A percentile compares a stretch with the other conserved stretches of the same genome.
Evolutionary conservation across 2,113 vertebrate species (phyloP).

Genomic region (Procapra przewalskii): DNA sequence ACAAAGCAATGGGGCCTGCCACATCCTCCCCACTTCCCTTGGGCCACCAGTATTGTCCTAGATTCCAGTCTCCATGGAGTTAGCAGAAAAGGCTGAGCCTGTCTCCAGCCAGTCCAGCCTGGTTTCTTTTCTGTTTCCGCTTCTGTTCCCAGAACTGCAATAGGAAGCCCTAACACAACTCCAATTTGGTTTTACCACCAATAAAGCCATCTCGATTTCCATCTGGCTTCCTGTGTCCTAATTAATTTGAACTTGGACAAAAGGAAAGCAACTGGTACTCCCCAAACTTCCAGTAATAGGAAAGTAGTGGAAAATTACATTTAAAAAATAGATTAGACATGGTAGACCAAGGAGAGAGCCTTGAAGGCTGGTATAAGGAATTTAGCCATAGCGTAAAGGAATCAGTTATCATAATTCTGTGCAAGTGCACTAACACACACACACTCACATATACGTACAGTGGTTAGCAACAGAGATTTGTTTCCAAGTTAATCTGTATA

Average conservation of each 20-base stretch:
- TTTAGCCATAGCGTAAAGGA: neutral
- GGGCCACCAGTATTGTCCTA: neutral
- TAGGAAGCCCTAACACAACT: neutral
- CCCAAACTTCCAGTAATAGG: neutral
- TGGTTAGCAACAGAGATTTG: neutral
- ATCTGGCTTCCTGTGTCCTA: neutral
- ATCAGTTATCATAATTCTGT: neutral
- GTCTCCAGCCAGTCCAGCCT: neutral
- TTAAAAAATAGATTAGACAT: slow-evolving; percentile 26
- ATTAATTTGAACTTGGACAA: neutral
- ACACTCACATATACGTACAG: neutral
- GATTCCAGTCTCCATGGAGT: neutral
- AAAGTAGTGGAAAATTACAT: neutral
- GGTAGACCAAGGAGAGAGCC: neutral
- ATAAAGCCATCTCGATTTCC: neutral
- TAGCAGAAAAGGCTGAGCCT: neutral
- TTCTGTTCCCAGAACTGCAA: neutral
- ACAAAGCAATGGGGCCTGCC: neutral
- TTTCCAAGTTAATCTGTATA: slow-evolving; percentile 34
- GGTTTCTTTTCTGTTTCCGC: neutral
- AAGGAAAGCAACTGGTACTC: neutral
- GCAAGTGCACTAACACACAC: neutral
- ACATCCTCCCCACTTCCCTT: neutral
- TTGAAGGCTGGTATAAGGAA: slow-evolving; percentile 3
- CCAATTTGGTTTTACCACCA: neutral